phyloP scores from a whole-genome alignment of 2,113 vertebrate genomes.

The Coryphaenoides rupestris region DNA sequence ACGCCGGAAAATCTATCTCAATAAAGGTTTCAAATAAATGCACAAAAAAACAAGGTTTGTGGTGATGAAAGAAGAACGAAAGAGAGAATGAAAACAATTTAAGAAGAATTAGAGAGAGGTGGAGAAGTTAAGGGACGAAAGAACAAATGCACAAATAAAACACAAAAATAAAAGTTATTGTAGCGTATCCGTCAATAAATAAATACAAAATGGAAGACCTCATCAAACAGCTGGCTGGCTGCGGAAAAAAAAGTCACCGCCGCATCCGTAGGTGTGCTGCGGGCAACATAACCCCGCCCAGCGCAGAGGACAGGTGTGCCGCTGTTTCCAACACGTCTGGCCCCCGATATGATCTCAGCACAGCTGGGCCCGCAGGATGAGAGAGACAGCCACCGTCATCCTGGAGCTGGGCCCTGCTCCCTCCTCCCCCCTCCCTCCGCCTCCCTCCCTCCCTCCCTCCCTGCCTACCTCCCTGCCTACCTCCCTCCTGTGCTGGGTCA shows the following conservation, averaged over 20 bases:
- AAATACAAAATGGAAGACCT: neutral
- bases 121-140: neutral
- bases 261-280: slow-evolving; percentile 22
- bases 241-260: neutral
- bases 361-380: slow-evolving; percentile 57
- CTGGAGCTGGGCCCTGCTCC: slow-evolving; percentile 46
- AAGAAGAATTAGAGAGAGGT: too few species aligned
- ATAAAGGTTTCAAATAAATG: neutral
- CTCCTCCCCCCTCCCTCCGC: slow-evolving; percentile 13
- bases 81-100: slow-evolving; percentile 8
- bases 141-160: too few species aligned
- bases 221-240: slow-evolving; percentile 5
- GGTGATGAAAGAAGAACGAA: too few species aligned
- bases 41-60: too few species aligned
- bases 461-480: too few species aligned
- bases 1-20: too few species aligned
- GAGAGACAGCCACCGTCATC: slow-evolving; percentile 35
- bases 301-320: slow-evolving; percentile 55
- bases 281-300: slow-evolving; percentile 23
- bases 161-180: too few species aligned
- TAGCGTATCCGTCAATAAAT: neutral
- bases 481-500: slow-evolving; percentile 10
- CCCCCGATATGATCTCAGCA: slow-evolving; percentile 35
- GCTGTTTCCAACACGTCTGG: slow-evolving; percentile 40
- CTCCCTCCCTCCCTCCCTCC: neutral